Conservation (phyloP, 2,113 vertebrate species). For the Sphyrna mokarran region DNA sequence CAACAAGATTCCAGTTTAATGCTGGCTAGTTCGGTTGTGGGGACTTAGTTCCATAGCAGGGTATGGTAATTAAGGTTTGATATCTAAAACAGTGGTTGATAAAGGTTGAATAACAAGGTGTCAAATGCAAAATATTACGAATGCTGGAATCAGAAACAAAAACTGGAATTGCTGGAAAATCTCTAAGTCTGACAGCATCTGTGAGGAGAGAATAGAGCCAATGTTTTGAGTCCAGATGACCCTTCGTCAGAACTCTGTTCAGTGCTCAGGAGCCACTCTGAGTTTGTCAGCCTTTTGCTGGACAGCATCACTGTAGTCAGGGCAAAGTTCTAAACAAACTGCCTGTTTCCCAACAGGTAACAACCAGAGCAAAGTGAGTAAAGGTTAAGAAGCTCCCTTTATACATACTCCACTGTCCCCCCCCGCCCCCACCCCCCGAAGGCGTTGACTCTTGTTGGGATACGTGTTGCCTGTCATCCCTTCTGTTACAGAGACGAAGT, state of each 20-base stretch:
- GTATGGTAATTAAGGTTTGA: neutral
- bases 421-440: neutral
- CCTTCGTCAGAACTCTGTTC: too few relatives aligned
- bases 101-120: neutral
- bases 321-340: neutral
- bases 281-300: neutral
- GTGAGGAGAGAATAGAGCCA: too few relatives aligned
- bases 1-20: neutral
- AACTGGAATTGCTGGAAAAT: too few relatives aligned
- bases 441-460: neutral
- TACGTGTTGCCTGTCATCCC: neutral
- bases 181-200: too few relatives aligned
- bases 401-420: neutral
- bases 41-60: neutral
- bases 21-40: neutral
- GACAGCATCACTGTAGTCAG: neutral
- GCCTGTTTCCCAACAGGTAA: neutral
- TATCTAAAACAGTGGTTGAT: neutral
- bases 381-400: neutral
- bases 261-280: neutral
- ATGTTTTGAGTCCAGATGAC: too few relatives aligned
- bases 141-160: too few relatives aligned
- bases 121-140: neutral
- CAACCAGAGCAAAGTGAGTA: neutral
- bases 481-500: neutral